Conservation (phyloP, 2,113 vertebrate genomes). For the Sapajus apella region DNA sequence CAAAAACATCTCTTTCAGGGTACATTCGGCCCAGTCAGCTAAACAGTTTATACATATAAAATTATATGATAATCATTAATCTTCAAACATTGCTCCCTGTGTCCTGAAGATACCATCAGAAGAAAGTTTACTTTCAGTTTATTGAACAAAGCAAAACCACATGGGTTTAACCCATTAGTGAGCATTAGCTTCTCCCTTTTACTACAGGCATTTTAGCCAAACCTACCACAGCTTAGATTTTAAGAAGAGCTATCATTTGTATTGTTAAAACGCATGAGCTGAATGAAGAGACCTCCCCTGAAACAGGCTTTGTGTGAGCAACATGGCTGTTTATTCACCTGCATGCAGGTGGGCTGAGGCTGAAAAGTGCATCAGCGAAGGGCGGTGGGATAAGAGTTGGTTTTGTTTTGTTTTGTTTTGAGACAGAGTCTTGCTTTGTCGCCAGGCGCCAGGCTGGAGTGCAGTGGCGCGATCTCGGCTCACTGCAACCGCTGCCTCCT, state of each 20-base stretch:
- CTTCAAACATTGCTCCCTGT: neutral
- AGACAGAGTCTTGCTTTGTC: too few relatives aligned
- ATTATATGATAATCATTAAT: neutral
- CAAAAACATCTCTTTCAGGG: neutral
- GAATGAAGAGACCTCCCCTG: too few relatives aligned
- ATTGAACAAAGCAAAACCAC: constrained; percentile 32
- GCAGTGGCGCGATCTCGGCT: too few relatives aligned
- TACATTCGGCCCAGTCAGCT: neutral
- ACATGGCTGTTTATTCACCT: too few relatives aligned
- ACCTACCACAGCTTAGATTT: neutral
- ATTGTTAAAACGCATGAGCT: too few relatives aligned
- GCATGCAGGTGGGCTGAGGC: too few relatives aligned
- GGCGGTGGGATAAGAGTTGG: too few relatives aligned
- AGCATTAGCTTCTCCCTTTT: constrained; percentile 13
- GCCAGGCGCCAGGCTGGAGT: too few relatives aligned
- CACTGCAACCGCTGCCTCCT: too few relatives aligned
- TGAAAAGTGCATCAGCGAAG: too few relatives aligned
- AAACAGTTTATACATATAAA: neutral
- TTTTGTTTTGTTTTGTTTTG: too few relatives aligned
- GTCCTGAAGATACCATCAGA: neutral
- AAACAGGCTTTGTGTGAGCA: too few relatives aligned
- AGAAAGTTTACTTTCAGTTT: constrained; percentile 11
- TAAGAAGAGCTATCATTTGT: neutral
- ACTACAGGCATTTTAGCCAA: neutral
- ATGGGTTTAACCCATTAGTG: constrained; percentile 21